phyloP scores from a whole-genome alignment of 1,140 invertebrate species.

The Paralvinella palmiformis region DNA sequence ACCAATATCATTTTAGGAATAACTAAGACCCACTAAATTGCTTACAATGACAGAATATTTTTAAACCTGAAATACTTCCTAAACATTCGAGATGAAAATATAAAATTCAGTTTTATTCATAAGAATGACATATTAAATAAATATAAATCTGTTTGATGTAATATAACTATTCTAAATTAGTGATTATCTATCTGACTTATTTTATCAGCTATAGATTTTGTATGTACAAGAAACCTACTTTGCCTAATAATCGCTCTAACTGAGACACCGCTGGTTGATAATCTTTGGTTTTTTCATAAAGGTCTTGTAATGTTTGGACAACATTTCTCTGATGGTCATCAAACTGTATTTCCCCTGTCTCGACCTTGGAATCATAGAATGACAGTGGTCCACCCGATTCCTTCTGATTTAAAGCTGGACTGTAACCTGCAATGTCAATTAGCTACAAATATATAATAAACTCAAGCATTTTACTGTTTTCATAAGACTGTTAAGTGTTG shows the following conservation, averaged over 20 bases:
- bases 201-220: neutral
- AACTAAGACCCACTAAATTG: neutral
- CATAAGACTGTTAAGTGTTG: too few species aligned
- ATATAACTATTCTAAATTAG: neutral
- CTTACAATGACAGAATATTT: neutral
- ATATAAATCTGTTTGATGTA: neutral
- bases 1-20: neutral
- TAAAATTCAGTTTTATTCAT: neutral
- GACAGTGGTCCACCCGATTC: neutral
- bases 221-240: neutral
- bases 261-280: constrained; percentile 24
- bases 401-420: too few species aligned
- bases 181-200: neutral
- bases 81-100: neutral
- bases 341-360: constrained; percentile 56
- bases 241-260: neutral
- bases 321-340: constrained; percentile 69
- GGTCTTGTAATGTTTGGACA: constrained; percentile 61
- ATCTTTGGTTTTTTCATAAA: constrained; percentile 52
- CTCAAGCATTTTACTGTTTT: too few species aligned
- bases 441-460: too few species aligned
- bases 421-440: too few species aligned
- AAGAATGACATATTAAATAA: neutral
- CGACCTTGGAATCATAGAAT: constrained; percentile 44
- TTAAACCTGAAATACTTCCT: neutral